Percentiles rank a stretch among this genome's conserved stretches.
These are phyloP conservation scores for Eudyptes chrysolophus DNA, from an alignment of 2,113 vertebrate species.

Conservation along the genomic window DNA sequence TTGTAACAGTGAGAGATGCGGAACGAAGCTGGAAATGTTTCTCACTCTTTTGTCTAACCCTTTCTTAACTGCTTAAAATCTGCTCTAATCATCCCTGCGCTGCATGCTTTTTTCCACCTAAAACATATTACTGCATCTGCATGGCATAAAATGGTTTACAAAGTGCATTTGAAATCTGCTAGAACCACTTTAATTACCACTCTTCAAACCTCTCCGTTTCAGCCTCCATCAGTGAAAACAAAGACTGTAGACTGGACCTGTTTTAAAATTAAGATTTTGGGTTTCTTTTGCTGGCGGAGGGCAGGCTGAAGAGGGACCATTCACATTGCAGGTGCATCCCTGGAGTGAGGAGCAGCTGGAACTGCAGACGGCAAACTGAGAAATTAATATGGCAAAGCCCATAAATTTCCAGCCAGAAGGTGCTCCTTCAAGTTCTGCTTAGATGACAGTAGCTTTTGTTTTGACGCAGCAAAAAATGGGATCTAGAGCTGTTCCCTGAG, in stretches of 20 bases:
- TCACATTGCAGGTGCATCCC: neutral
- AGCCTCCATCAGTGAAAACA: constrained; percentile 41
- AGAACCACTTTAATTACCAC: constrained; percentile 23
- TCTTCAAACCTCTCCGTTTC: constrained; percentile 41
- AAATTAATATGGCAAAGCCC: neutral
- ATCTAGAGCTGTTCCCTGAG: neutral
- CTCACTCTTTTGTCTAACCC: neutral
- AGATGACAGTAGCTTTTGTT: neutral
- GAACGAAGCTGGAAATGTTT: neutral
- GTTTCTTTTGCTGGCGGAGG: neutral
- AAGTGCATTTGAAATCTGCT: neutral
- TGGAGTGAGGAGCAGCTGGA: constrained; percentile 22
- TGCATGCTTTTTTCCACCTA: neutral
- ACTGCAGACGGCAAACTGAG: neutral
- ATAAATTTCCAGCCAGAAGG: neutral
- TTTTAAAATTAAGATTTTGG: neutral
- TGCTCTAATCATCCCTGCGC: neutral
- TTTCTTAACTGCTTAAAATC: neutral
- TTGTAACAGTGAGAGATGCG: neutral
- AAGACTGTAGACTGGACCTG: neutral
- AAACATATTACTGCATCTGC: constrained; percentile 8
- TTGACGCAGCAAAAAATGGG: neutral
- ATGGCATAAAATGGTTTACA: neutral
- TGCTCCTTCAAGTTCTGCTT: neutral
- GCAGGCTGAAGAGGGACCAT: neutral